A percentile compares a stretch with the other conserved stretches of the same genome.
Conservation (phyloP, 2,888 invertebrate genomes). For the Sarcophaga carnaria region DNA sequence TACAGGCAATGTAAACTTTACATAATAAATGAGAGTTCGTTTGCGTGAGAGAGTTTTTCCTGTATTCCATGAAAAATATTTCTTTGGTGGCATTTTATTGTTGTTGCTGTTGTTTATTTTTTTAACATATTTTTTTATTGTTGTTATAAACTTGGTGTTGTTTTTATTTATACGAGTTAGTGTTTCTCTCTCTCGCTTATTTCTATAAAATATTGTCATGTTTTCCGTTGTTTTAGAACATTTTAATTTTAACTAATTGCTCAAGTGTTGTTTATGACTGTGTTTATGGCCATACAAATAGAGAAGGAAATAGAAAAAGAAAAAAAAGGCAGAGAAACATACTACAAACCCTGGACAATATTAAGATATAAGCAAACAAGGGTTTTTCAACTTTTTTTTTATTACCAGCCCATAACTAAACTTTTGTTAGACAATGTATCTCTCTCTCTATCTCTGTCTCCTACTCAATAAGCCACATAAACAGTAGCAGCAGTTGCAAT, state of each 20-base stretch:
- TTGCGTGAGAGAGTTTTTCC: constrained; percentile 8
- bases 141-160: constrained; percentile 13
- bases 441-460: too few relatives aligned
- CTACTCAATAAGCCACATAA: background rate
- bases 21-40: background rate
- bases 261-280: constrained; percentile 67
- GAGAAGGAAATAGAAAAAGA: background rate
- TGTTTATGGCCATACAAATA: constrained; percentile 60
- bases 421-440: constrained; percentile 34
- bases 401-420: background rate
- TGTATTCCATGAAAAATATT: background rate
- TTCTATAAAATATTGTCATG: constrained; percentile 40
- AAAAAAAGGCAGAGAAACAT: background rate
- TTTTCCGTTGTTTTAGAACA: constrained; percentile 65
- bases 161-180: background rate
- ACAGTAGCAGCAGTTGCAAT: background rate
- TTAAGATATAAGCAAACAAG: background rate
- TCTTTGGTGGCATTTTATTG: constrained; percentile 3
- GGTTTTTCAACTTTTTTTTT: background rate
- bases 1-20: background rate
- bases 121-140: constrained; percentile 26
- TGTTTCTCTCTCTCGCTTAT: constrained; percentile 1
- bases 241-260: constrained; percentile 70
- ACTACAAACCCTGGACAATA: background rate
- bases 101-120: constrained; percentile 8